phyloP scores from a whole-genome alignment of 1,140 invertebrate species.

The Drosophila ogumai region DNA sequence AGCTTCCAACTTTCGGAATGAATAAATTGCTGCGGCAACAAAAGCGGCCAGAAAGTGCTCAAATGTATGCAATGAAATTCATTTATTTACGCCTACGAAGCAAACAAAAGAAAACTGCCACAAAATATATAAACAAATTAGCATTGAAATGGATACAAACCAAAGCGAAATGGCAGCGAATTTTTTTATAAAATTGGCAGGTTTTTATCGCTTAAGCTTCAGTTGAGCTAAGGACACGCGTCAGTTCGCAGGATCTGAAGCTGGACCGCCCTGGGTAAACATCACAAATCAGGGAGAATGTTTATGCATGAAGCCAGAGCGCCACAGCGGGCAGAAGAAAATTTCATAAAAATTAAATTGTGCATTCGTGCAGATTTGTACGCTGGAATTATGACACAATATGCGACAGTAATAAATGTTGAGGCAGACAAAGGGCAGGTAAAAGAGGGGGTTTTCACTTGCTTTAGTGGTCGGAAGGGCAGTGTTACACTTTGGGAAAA shows the following conservation, averaged over 20 bases:
- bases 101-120: constrained; percentile 25
- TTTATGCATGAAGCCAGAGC: constrained; percentile 32
- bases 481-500: background rate
- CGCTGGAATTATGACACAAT: constrained; percentile 56
- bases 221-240: constrained; percentile 20
- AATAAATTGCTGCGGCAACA: constrained; percentile 44
- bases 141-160: constrained; percentile 41
- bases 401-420: constrained; percentile 57
- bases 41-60: constrained; percentile 28
- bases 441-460: background rate
- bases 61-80: constrained; percentile 57
- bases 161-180: constrained; percentile 30
- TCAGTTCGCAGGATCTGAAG: constrained; percentile 13
- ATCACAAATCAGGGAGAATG: constrained; percentile 49
- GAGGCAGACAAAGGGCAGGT: constrained; percentile 28
- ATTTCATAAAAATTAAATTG: constrained; percentile 64
- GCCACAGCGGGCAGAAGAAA: constrained; percentile 8
- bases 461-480: background rate
- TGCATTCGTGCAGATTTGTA: constrained; percentile 57
- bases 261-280: constrained; percentile 19
- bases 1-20: constrained; percentile 48
- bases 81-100: constrained; percentile 51
- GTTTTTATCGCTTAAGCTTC: constrained; percentile 40
- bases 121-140: constrained; percentile 51
- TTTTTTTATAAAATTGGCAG: constrained; percentile 47